These are phyloP conservation scores for Cheilosia scutellata DNA, from an alignment of 2,888 invertebrate genomes.

Conservation along the genomic window DNA sequence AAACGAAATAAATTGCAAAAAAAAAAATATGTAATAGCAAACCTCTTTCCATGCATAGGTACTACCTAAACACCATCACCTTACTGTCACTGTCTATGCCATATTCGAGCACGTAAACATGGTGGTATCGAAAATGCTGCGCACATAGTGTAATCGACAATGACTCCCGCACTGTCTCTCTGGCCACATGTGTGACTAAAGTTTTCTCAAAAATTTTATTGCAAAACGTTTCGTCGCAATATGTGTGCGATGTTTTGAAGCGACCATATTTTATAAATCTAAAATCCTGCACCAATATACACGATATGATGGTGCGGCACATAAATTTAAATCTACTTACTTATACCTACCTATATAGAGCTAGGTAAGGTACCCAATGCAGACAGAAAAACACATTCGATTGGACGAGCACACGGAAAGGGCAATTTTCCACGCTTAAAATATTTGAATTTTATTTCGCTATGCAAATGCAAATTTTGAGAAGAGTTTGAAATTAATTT, in stretches of 20 bases:
- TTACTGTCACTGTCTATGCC: not conserved
- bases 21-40: not conserved
- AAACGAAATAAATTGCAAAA: not conserved
- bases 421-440: slow-evolving; percentile 32
- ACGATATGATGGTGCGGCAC: slow-evolving; percentile 45
- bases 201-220: slow-evolving; percentile 73
- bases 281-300: slow-evolving; percentile 66
- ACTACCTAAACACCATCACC: slow-evolving; percentile 5
- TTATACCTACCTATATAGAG: not conserved
- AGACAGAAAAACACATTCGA: slow-evolving; percentile 18
- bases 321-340: slow-evolving; percentile 52
- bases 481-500: slow-evolving; percentile 56
- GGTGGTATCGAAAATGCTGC: too few species aligned
- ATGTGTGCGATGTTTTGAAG: slow-evolving; percentile 52
- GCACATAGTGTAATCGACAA: slow-evolving; percentile 30
- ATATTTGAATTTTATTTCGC: slow-evolving; percentile 62
- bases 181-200: slow-evolving; percentile 71
- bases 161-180: slow-evolving; percentile 39
- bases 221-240: slow-evolving; percentile 71
- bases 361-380: not conserved
- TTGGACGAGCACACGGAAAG: slow-evolving; percentile 12
- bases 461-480: slow-evolving; percentile 57
- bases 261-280: slow-evolving; percentile 61
- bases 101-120: slow-evolving; percentile 32
- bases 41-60: slow-evolving; percentile 8